Percentiles rank a stretch among this genome's conserved stretches.
Conservation (phyloP, 2,113 vertebrate species). For the Chaetorhynchus papuensis region DNA sequence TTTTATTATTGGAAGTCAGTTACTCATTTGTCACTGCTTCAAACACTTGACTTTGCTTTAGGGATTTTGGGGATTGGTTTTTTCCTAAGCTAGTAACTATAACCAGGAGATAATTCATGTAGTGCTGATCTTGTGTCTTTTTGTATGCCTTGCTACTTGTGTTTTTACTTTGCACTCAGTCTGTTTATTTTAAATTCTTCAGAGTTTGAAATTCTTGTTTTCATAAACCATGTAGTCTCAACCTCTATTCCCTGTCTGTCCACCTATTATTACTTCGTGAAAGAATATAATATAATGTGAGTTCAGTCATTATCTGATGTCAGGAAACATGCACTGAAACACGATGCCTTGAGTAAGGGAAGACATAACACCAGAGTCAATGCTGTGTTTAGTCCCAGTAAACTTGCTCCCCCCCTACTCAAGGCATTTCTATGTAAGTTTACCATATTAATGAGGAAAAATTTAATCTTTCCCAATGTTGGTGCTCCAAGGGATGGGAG, state of each 20-base stretch:
- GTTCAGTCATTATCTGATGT: not conserved
- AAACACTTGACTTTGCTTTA: not conserved
- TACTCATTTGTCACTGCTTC: not conserved
- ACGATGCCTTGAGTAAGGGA: not conserved
- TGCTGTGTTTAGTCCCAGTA: not conserved
- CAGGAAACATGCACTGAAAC: not conserved
- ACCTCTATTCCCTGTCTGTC: not conserved
- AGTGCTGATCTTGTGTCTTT: not conserved
- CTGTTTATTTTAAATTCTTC: not conserved
- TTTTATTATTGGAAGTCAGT: not conserved
- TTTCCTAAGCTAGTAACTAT: not conserved
- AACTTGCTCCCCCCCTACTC: not conserved
- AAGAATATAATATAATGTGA: not conserved
- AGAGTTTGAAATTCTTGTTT: not conserved
- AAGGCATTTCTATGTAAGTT: not conserved
- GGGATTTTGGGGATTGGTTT: not conserved
- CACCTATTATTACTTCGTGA: not conserved
- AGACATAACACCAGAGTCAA: not conserved
- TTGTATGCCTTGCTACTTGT: not conserved
- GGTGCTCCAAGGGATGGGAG: not conserved
- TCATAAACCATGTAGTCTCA: not conserved
- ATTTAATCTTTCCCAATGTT: not conserved
- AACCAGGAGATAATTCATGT: not conserved
- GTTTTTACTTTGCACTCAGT: not conserved
- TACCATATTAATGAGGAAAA: not conserved